phyloP scores from a whole-genome alignment of 92 coral and sea anemone species.

The Phenganax stokvisi region DNA sequence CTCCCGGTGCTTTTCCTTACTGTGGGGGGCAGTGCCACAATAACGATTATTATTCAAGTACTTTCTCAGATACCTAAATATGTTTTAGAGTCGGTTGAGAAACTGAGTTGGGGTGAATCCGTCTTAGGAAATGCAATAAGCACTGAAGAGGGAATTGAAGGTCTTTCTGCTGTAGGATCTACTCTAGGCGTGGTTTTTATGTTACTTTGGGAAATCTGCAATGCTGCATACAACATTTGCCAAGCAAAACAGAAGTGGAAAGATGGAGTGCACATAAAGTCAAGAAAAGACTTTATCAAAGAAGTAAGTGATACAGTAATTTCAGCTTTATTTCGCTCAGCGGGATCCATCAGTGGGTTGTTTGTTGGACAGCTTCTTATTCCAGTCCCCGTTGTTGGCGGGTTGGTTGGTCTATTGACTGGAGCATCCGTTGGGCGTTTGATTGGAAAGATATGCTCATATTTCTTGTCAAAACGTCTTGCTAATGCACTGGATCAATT shows the following conservation, averaged over 20 bases:
- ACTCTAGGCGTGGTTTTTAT: constrained; percentile 15
- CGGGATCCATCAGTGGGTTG: constrained; percentile 28
- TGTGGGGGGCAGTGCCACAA: not conserved
- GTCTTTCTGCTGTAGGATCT: not conserved
- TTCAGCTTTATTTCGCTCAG: constrained; percentile 26
- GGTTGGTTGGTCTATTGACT: constrained; percentile 3
- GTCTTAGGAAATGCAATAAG: not conserved
- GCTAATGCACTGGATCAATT: too few species aligned
- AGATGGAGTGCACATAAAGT: constrained; percentile 29
- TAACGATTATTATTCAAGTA: not conserved
- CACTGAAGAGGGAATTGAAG: too few species aligned
- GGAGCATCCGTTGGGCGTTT: constrained; percentile 33
- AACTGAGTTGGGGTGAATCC: not conserved
- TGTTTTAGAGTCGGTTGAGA: not conserved
- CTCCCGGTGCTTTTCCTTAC: constrained; percentile 36
- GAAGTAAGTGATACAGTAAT: constrained; percentile 16
- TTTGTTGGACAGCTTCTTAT: constrained; percentile 19
- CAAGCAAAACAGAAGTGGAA: constrained; percentile 30
- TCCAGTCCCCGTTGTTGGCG: constrained; percentile 38
- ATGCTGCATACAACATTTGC: constrained; percentile 19
- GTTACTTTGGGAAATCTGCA: constrained; percentile 25
- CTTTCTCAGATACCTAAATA: not conserved
- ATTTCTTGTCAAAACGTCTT: too few species aligned
- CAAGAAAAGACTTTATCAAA: constrained; percentile 26
- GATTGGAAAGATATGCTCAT: constrained; percentile 6